phyloP scores from a whole-genome alignment of 2,888 invertebrate species.

The Scaptodrosophila latifasciaeformis region DNA sequence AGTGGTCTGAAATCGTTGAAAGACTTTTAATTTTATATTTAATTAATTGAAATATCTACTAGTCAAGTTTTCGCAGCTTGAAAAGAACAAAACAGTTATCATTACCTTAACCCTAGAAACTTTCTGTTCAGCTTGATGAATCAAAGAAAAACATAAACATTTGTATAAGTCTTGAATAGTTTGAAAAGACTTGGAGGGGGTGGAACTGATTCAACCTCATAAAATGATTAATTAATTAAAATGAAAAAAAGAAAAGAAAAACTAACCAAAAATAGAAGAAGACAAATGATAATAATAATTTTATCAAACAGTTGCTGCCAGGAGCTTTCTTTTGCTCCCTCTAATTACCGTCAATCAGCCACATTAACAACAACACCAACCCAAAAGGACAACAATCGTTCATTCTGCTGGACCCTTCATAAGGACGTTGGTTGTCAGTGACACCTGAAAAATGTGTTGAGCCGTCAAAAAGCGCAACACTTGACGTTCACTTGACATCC shows the following conservation, averaged over 20 bases:
- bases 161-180: too few relatives aligned
- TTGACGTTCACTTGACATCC: slow-evolving; percentile 9
- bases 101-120: too few relatives aligned
- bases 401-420: slow-evolving; percentile 22
- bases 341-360: slow-evolving; percentile 42
- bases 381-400: neutral
- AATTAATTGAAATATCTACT: slow-evolving; percentile 46
- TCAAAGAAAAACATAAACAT: too few relatives aligned
- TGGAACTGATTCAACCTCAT: too few relatives aligned
- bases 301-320: slow-evolving; percentile 15
- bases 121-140: too few relatives aligned
- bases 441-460: slow-evolving; percentile 53
- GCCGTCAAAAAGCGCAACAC: slow-evolving; percentile 4
- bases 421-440: slow-evolving; percentile 49
- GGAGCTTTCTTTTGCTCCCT: neutral
- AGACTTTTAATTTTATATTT: slow-evolving; percentile 25
- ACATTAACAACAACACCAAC: neutral
- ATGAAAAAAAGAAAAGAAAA: too few relatives aligned
- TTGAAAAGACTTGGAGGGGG: too few relatives aligned
- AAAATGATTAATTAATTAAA: slow-evolving; percentile 63
- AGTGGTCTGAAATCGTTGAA: too few relatives aligned
- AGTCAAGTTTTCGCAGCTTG: too few relatives aligned
- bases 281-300: too few relatives aligned
- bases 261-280: too few relatives aligned
- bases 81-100: too few relatives aligned